Evolutionary conservation across 2,888 invertebrate genomes (phyloP).

Genomic region (Drosophila quinaria): DNA sequence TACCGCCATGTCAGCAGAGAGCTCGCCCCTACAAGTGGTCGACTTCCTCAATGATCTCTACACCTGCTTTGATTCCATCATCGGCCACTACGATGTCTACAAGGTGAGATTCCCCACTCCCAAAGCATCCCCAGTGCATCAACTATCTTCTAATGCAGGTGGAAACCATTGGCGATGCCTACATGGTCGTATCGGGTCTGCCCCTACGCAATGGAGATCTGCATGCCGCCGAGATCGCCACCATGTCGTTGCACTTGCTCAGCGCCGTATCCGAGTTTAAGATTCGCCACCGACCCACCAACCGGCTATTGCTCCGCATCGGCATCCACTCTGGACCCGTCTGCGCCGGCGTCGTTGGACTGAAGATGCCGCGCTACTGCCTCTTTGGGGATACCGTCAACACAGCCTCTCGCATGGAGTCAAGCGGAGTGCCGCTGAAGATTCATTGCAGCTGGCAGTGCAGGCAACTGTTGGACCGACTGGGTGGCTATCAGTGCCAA

Average conservation of each 20-base stretch:
- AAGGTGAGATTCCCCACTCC: constrained; percentile 87
- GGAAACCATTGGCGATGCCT: constrained; percentile 96
- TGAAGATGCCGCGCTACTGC: constrained; percentile 97
- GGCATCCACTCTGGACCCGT: constrained; percentile 97
- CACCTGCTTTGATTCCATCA: constrained; percentile 97
- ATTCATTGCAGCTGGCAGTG: constrained; percentile 93
- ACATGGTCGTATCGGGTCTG: constrained; percentile 96
- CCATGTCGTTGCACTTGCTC: constrained; percentile 95
- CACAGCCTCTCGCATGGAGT: constrained; percentile 95
- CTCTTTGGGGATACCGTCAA: constrained; percentile 97
- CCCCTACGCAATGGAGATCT: constrained; percentile 95
- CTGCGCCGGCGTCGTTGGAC: constrained; percentile 96
- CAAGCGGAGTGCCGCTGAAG: constrained; percentile 92
- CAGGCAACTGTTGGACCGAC: constrained; percentile 89
- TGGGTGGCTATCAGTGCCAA: constrained; percentile 90
- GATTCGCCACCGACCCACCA: constrained; percentile 94
- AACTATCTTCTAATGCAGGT: constrained; percentile 79
- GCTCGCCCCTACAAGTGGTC: constrained; percentile 96
- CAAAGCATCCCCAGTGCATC: fast-evolving
- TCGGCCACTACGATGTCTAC: constrained; percentile 96
- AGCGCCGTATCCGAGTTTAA: constrained; percentile 94
- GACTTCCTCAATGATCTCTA: constrained; percentile 97
- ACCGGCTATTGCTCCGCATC: constrained; percentile 93
- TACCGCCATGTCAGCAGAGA: constrained; percentile 96
- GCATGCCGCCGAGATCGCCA: constrained; percentile 97